Evolutionary conservation across 2,888 invertebrate genomes (phyloP).

Genomic region (Xanthorhoe spadicearia): DNA sequence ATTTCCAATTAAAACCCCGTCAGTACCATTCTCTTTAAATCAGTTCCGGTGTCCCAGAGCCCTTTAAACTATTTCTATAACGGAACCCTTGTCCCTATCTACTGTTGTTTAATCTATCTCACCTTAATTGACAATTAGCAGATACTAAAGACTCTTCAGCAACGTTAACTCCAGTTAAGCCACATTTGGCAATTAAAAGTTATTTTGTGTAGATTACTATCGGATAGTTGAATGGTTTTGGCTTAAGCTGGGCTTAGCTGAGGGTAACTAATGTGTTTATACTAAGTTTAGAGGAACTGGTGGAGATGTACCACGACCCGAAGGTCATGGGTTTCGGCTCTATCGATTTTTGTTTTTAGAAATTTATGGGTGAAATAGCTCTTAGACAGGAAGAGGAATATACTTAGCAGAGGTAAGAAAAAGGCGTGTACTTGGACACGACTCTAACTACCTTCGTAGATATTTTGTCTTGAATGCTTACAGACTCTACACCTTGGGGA

Average conservation of each 20-base stretch:
- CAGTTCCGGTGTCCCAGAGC: neutral
- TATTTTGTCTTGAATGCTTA: no score
- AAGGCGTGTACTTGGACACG: no score
- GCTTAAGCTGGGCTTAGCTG: neutral
- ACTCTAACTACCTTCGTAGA: no score
- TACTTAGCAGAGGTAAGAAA: no score
- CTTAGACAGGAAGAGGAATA: no score
- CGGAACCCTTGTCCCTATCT: neutral
- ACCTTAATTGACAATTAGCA: slow-evolving; percentile 18
- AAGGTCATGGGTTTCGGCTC: no score
- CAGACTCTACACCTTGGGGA: no score
- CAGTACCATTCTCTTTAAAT: neutral
- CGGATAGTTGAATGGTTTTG: neutral
- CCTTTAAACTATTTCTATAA: slow-evolving; percentile 7
- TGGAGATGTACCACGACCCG: no score
- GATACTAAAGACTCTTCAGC: slow-evolving; percentile 15
- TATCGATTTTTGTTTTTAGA: no score
- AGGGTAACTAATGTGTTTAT: neutral
- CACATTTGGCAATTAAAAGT: slow-evolving; percentile 29
- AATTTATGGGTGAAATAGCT: no score
- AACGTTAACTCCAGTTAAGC: slow-evolving; percentile 12
- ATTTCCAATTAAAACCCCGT: neutral
- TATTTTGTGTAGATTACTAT: slow-evolving; percentile 20
- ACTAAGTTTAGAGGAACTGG: neutral
- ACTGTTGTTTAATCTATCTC: neutral